Conservation (phyloP, 2,888 invertebrate genomes). For the Gandaritis pyraliata region DNA sequence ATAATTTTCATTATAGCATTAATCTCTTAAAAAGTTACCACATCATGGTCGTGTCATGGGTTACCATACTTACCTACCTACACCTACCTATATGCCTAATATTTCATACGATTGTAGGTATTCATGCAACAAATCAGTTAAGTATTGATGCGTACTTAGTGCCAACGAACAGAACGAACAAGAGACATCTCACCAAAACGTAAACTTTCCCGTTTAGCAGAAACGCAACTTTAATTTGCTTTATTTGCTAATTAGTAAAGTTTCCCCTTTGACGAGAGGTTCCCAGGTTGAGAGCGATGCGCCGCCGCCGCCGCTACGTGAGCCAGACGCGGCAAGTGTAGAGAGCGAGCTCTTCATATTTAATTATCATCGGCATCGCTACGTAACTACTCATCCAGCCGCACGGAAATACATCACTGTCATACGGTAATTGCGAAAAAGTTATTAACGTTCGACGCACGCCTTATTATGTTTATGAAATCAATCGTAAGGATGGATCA, state of each 20-base stretch:
- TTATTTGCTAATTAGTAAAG: conserved; percentile 79
- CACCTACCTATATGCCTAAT: not conserved
- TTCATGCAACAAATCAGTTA: conserved; percentile 25
- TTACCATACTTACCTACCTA: too few relatives aligned
- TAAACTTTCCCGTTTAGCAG: conserved; percentile 60
- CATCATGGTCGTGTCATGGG: too few relatives aligned
- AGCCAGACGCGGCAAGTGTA: conserved; percentile 14
- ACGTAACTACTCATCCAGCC: conserved; percentile 44
- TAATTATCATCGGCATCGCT: conserved; percentile 58
- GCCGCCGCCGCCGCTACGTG: conserved; percentile 34
- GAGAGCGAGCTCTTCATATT: conserved; percentile 29
- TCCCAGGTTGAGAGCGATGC: conserved; percentile 29
- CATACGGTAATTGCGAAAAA: conserved; percentile 48
- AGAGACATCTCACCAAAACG: conserved; percentile 53
- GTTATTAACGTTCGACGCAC: conserved; percentile 45
- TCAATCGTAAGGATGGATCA: conserved; percentile 34
- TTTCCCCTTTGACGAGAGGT: conserved; percentile 65
- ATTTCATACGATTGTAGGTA: not conserved
- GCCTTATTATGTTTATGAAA: conserved; percentile 37
- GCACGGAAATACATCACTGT: conserved; percentile 50
- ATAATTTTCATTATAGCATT: too few relatives aligned
- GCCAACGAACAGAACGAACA: conserved; percentile 44
- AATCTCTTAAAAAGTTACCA: too few relatives aligned
- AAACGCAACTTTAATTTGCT: conserved; percentile 68
- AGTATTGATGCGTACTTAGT: conserved; percentile 34